These are phyloP conservation scores for Hydrozoanthus gracilis DNA, from an alignment of 92 coral and sea anemone genomes.

Conservation along the genomic window DNA sequence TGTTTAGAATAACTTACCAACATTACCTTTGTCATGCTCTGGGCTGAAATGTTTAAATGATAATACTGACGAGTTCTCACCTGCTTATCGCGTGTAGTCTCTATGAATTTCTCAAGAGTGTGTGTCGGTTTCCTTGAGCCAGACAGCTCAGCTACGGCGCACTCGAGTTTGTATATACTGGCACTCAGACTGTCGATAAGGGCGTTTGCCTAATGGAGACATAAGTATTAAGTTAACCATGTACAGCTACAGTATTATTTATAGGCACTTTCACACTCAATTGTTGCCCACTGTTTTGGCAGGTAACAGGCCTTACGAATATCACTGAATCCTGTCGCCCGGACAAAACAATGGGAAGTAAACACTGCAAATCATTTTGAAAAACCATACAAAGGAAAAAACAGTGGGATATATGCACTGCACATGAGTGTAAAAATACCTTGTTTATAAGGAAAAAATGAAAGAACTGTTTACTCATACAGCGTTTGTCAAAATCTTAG, in stretches of 20 bases:
- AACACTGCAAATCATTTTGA: no score
- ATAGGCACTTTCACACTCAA: not conserved
- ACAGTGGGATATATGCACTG: no score
- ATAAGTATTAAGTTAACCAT: not conserved
- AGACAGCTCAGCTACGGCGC: conserved; percentile 78
- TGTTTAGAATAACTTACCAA: no score
- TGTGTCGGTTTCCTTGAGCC: conserved; percentile 78
- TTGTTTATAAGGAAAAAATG: not conserved
- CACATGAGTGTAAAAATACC: no score
- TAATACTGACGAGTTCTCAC: conserved; percentile 37
- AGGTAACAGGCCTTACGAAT: no score
- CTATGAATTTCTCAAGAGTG: conserved; percentile 75
- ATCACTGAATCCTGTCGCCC: no score
- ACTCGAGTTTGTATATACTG: conserved; percentile 82
- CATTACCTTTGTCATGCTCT: no score
- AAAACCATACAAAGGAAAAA: no score
- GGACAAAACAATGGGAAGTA: no score
- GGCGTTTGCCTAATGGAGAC: conserved; percentile 80
- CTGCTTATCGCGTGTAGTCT: conserved; percentile 87
- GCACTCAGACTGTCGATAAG: conserved; percentile 93
- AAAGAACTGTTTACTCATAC: not conserved
- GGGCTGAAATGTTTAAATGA: no score
- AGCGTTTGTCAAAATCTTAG: no score
- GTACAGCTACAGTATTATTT: not conserved
- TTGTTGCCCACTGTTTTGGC: not conserved